Percentiles rank a stretch among this genome's conserved stretches.
Evolutionary conservation across 2,797 vertebrate genomes (phyloP).

Genomic region (Ptychobarbus kaznakovi): DNA sequence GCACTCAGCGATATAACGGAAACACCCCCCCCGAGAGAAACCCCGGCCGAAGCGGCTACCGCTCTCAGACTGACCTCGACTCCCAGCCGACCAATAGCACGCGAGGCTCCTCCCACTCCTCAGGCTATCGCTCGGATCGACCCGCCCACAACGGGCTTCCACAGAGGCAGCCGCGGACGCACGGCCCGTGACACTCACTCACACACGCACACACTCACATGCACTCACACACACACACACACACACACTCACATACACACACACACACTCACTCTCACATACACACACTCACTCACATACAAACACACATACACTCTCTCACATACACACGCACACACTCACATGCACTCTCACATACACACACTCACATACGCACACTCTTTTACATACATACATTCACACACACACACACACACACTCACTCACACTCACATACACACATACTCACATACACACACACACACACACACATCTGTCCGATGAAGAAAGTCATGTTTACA

Average conservation of each 20-base stretch:
- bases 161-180: conserved; percentile 85
- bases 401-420: conserved; percentile 51
- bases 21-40: conserved; percentile 75
- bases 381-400: too few species aligned
- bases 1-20: conserved; percentile 79
- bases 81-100: conserved; percentile 65
- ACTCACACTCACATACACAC: neutral
- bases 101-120: conserved; percentile 67
- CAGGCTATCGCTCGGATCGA: conserved; percentile 72
- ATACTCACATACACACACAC: conserved; percentile 52
- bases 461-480: conserved; percentile 57
- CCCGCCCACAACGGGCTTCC: conserved; percentile 82
- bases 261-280: conserved; percentile 53
- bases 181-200: conserved; percentile 75
- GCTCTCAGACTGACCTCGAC: conserved; percentile 50
- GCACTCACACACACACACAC: conserved; percentile 56
- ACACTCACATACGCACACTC: too few species aligned
- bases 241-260: neutral
- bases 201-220: conserved; percentile 58
- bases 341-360: too few species aligned
- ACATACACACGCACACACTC: too few species aligned
- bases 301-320: too few species aligned
- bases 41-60: conserved; percentile 72
- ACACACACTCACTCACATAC: neutral
- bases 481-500: conserved; percentile 87